Conservation (phyloP, 2,888 invertebrate genomes). For the Graphium colonna region DNA sequence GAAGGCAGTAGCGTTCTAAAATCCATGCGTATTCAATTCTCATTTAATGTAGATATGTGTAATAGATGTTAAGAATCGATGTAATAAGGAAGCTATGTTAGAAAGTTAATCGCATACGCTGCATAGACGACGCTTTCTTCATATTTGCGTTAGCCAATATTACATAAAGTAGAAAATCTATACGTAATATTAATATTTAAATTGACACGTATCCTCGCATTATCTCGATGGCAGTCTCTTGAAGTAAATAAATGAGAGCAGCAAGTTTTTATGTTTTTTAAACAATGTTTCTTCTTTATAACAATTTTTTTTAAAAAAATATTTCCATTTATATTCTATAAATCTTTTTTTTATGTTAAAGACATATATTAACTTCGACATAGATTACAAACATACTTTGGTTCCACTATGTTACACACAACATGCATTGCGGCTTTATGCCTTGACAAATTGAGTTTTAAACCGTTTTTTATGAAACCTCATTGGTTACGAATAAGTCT, state of each 20-base stretch:
- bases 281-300: no score
- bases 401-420: no score
- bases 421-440: no score
- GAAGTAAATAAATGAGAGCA: not conserved
- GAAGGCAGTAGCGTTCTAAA: not conserved
- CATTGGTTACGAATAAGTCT: conserved; percentile 83
- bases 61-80: not conserved
- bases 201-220: conserved; percentile 12
- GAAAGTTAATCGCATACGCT: not conserved
- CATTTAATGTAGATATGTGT: not conserved
- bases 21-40: no score
- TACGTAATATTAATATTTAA: conserved; percentile 15
- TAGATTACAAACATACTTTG: no score
- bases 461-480: not conserved
- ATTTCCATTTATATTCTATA: no score
- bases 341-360: not conserved
- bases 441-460: no score
- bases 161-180: conserved; percentile 11
- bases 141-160: conserved; percentile 8
- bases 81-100: not conserved
- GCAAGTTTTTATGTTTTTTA: no score
- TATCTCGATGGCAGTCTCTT: not conserved
- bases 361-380: no score
- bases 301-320: no score
- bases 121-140: not conserved